phyloP scores from a whole-genome alignment of 2,113 vertebrate genomes.

The Pampusana beccarii region DNA sequence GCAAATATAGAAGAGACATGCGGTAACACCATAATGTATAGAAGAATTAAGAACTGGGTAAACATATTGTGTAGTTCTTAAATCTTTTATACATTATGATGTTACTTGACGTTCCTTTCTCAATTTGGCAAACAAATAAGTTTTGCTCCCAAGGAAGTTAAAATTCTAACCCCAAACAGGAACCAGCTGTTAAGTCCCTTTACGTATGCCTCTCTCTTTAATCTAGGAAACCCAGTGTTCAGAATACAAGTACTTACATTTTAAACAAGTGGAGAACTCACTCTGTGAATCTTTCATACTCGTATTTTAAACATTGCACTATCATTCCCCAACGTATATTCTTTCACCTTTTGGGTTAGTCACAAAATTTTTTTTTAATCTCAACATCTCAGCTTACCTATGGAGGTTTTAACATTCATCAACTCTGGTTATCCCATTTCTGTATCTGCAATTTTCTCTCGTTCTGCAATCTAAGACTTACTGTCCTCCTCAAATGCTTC shows the following conservation, averaged over 20 bases:
- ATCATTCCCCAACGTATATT: neutral
- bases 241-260: neutral
- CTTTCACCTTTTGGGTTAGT: neutral
- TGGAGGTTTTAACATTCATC: neutral
- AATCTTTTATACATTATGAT: neutral
- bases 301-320: neutral
- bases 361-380: neutral
- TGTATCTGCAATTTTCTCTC: neutral
- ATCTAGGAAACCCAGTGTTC: neutral
- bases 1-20: neutral
- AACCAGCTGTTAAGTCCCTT: neutral
- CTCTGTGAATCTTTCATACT: neutral
- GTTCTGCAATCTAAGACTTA: neutral
- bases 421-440: neutral
- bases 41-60: neutral
- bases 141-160: neutral
- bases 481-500: neutral
- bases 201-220: neutral
- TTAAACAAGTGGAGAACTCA: neutral
- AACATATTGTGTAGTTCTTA: neutral
- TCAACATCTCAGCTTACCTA: neutral
- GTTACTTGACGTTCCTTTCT: neutral
- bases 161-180: neutral
- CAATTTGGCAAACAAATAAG: neutral
- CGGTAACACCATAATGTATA: neutral